Evolutionary conservation across 2,113 vertebrate genomes (phyloP).

Genomic region (Cyprinodon tularosa): DNA sequence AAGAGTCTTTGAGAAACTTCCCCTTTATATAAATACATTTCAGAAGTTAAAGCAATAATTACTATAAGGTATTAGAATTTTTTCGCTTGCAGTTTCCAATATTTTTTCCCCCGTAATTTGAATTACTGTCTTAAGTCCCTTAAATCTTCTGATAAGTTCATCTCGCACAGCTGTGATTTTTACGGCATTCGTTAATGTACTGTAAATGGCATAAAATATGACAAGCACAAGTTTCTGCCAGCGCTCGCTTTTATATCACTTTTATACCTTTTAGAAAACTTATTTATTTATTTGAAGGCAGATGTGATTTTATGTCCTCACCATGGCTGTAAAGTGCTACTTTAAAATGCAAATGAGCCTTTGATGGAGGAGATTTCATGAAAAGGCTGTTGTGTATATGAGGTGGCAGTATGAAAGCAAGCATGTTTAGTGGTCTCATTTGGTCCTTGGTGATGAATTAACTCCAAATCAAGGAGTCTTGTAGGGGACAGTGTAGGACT

Average conservation of each 20-base stretch:
- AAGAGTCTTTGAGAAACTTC: neutral
- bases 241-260: conserved; percentile 69
- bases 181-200: conserved; percentile 77
- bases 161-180: conserved; percentile 76
- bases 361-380: conserved; percentile 74
- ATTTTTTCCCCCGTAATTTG: conserved; percentile 64
- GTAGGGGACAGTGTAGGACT: conserved; percentile 47
- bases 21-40: neutral
- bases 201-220: conserved; percentile 80
- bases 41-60: conserved; percentile 38
- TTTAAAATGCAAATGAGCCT: conserved; percentile 81
- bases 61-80: conserved; percentile 53
- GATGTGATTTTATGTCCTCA: conserved; percentile 80
- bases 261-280: conserved; percentile 69
- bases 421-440: conserved; percentile 49
- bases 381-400: conserved; percentile 50
- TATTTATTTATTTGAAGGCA: conserved; percentile 81
- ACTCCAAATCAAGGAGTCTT: conserved; percentile 17
- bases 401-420: conserved; percentile 50
- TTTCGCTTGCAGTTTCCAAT: conserved; percentile 43
- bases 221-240: conserved; percentile 71
- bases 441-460: conserved; percentile 41
- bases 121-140: conserved; percentile 70
- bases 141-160: conserved; percentile 68
- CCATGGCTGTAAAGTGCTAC: conserved; percentile 73